phyloP scores from a whole-genome alignment of 2,888 invertebrate genomes.

The Cephus nigrinus region DNA sequence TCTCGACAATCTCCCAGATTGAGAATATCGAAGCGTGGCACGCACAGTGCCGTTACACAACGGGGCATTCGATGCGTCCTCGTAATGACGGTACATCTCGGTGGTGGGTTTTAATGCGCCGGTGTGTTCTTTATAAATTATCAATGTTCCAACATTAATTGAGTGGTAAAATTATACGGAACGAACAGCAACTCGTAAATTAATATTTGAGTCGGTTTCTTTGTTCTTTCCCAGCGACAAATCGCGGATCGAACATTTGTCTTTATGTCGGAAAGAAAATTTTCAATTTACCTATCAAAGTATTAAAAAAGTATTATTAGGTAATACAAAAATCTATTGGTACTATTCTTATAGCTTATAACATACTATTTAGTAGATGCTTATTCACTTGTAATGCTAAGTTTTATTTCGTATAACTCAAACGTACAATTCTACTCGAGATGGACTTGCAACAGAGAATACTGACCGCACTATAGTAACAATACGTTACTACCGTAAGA shows the following conservation, averaged over 20 bases:
- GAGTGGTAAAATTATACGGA: neutral
- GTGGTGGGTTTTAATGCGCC: neutral
- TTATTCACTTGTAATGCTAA: neutral
- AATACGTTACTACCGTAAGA: neutral
- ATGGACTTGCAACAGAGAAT: neutral
- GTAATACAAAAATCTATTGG: neutral
- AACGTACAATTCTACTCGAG: neutral
- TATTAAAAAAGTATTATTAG: neutral
- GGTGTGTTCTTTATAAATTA: conserved; percentile 7
- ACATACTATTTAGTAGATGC: too few relatives aligned
- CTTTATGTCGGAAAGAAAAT: neutral
- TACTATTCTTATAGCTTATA: neutral
- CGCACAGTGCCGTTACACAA: conserved; percentile 47
- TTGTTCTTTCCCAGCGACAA: neutral
- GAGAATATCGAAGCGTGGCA: conserved; percentile 32
- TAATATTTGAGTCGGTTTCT: neutral
- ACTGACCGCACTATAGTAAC: neutral
- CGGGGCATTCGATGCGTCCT: conserved; percentile 38
- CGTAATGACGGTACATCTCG: neutral
- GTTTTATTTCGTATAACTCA: neutral
- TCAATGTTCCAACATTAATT: neutral
- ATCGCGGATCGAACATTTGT: neutral
- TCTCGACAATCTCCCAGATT: conserved; percentile 7
- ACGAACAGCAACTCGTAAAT: neutral
- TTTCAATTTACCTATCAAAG: neutral